Base-by-base conservation (phyloP, 2,888 invertebrate species). In the Cosmopolites sordidus region DNA sequence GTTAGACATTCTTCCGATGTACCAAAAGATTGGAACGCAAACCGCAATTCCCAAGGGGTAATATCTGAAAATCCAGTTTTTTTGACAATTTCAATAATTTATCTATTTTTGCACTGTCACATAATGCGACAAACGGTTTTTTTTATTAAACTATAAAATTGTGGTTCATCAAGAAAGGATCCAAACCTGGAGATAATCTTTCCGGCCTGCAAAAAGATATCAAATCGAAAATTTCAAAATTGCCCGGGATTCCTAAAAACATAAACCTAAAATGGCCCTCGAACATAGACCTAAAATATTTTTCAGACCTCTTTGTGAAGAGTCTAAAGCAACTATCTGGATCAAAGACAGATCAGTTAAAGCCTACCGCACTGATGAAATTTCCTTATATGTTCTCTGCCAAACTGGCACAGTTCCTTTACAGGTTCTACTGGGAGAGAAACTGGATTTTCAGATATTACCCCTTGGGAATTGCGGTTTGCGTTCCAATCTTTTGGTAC, bases 301-400 rank as follows among this genome's bases (percentile, higher is more conserved):
- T 46, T 18, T 22, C 9, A 33, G 33, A 11, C 12, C 12, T 33
- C 3, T 3, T 33, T 3, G 33, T 33, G n/a, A 12, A 33, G 12
- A 12, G n/a, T 11, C n/a, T 33, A 5, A 5, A 33, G 8, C 33
- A 33, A 12, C 33, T 11, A 11, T 11, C 33, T 33, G 33, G 33
- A n/a, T 33, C 33, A 4, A 33, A 33, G 33, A 4, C 33, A n/a
- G n/a, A 3, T 16, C 16, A 18, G 5, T 3, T 41, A 4, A 43
- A 38, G 3, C 29, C 51, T 9, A 44, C 56, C 1, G 57, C 76
- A 52, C 74, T 73, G 16, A 81, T 83, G 83, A 80, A 77, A 64
- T 83, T 69, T 66, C 83, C 83, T 0, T 83, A 83, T 64, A 82
- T 83, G 0, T 58, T 74, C 0, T 53, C 76, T 0, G 80, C 81